Evolutionary conservation across 2,888 invertebrate species (phyloP).

Genomic region (Apodemia mormo): DNA sequence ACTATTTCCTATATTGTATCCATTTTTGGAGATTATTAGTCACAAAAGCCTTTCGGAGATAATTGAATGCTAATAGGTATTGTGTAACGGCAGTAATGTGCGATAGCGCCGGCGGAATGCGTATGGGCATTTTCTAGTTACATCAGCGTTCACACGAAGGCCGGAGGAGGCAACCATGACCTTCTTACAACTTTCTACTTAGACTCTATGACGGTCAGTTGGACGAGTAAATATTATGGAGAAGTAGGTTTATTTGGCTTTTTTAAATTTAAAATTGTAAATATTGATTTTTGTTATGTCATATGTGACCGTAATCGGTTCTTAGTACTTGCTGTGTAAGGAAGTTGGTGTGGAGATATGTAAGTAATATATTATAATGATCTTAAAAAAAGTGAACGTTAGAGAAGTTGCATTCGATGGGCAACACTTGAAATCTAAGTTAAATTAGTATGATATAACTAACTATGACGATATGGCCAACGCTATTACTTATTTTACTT

Average conservation of each 20-base stretch:
- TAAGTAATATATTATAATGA: too few relatives aligned
- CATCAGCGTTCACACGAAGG: constrained; percentile 29
- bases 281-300: too few relatives aligned
- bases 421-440: too few relatives aligned
- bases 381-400: too few relatives aligned
- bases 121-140: constrained; percentile 31
- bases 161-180: constrained; percentile 38
- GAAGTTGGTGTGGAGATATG: too few relatives aligned
- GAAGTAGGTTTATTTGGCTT: not conserved
- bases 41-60: not conserved
- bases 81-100: not conserved
- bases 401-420: too few relatives aligned
- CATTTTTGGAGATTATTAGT: not conserved
- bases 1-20: too few relatives aligned
- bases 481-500: too few relatives aligned
- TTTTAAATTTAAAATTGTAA: not conserved
- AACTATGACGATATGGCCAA: too few relatives aligned
- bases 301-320: too few relatives aligned
- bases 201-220: constrained; percentile 22
- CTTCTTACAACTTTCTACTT: constrained; percentile 44
- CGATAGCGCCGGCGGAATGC: constrained; percentile 19
- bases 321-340: too few relatives aligned
- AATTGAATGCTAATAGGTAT: not conserved
- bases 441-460: too few relatives aligned
- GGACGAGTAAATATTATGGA: not conserved